These are phyloP conservation scores for Oreohelix idahoensis DNA, from an alignment of 1,140 invertebrate species.

Conservation along the genomic window DNA sequence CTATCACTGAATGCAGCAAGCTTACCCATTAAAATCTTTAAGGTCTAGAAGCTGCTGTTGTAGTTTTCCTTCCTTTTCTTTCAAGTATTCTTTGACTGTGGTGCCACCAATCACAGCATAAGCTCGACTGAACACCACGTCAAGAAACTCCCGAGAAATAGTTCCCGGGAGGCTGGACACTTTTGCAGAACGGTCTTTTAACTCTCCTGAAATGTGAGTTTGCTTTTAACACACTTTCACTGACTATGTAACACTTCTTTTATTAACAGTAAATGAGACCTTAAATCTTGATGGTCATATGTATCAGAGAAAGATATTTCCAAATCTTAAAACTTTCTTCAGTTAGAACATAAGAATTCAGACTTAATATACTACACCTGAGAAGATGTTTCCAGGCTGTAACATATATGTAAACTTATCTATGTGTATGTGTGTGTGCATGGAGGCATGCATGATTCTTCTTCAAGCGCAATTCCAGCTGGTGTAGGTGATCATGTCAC, in stretches of 20 bases:
- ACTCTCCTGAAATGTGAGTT: conserved; percentile 34
- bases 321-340: too few relatives aligned
- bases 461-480: too few relatives aligned
- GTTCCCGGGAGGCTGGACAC: conserved; percentile 34
- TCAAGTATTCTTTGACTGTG: conserved; percentile 14
- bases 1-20: neutral
- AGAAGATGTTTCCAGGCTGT: too few relatives aligned
- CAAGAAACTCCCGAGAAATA: conserved; percentile 32
- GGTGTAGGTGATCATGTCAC: too few relatives aligned
- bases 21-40: conserved; percentile 35
- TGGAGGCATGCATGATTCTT: too few relatives aligned
- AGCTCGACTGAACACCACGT: conserved; percentile 25
- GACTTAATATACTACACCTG: too few relatives aligned
- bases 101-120: conserved; percentile 17
- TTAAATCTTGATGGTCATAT: neutral
- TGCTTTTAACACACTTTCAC: neutral
- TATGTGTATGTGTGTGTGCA: too few relatives aligned
- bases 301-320: too few relatives aligned
- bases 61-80: conserved; percentile 25
- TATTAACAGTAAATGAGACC: neutral
- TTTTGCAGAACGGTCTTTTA: conserved; percentile 30
- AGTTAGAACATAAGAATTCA: too few relatives aligned
- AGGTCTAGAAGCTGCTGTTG: conserved; percentile 20
- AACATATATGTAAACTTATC: too few relatives aligned
- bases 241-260: neutral